Evolutionary conservation across 2,113 vertebrate species (phyloP).

Genomic region (Aepyceros melampus): DNA sequence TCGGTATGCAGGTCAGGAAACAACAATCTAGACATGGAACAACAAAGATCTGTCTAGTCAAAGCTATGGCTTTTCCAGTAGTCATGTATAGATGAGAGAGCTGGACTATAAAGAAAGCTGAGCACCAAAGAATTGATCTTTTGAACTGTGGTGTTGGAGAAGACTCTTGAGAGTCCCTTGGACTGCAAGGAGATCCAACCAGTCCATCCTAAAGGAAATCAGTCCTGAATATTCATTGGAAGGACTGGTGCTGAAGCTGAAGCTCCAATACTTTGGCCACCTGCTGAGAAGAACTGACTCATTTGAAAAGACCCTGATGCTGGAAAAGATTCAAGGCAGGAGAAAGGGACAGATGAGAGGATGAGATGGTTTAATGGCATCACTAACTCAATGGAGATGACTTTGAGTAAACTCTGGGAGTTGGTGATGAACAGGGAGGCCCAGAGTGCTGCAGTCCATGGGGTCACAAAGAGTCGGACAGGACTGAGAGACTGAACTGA

Average conservation of each 20-base stretch:
- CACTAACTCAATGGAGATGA: background rate
- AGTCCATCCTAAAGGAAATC: background rate
- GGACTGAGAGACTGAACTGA: background rate
- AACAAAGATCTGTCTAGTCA: background rate
- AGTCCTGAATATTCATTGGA: background rate
- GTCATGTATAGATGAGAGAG: background rate
- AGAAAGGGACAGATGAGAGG: background rate
- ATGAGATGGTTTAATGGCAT: background rate
- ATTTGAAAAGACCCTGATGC: background rate
- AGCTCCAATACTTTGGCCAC: background rate
- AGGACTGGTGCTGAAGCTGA: background rate
- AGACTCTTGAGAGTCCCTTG: background rate
- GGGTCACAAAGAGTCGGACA: rapidly evolving
- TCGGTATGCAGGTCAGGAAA: rapidly evolving
- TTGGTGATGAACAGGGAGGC: background rate
- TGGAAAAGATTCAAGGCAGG: background rate
- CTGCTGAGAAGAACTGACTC: background rate
- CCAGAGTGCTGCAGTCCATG: background rate
- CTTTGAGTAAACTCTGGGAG: background rate
- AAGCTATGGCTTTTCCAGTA: background rate
- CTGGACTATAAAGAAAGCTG: background rate
- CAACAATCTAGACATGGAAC: background rate
- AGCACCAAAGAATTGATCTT: background rate
- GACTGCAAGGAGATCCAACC: background rate
- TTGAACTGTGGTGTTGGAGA: background rate